A percentile compares a stretch with the other conserved stretches of the same genome.
These are phyloP conservation scores for Morone saxatilis DNA, from an alignment of 2,113 vertebrate species.

Conservation along the genomic window DNA sequence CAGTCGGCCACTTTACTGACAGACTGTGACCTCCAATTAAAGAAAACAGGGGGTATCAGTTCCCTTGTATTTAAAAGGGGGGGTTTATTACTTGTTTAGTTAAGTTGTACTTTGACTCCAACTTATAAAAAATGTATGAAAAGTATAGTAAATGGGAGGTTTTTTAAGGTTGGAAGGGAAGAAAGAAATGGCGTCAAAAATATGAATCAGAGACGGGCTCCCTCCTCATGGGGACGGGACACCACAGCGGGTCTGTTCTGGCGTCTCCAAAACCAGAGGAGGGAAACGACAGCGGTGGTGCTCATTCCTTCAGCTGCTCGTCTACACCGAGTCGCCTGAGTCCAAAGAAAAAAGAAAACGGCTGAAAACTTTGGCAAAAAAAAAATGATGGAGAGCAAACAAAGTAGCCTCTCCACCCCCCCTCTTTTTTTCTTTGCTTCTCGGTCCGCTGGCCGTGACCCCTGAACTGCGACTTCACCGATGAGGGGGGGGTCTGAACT, in stretches of 20 bases:
- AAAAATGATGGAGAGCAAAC: neutral
- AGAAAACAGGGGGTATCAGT: neutral
- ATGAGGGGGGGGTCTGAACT: slow-evolving; percentile 46
- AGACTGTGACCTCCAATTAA: slow-evolving; percentile 54
- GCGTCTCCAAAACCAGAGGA: slow-evolving; percentile 70
- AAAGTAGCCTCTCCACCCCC: slow-evolving; percentile 27
- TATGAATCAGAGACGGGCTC: slow-evolving; percentile 50
- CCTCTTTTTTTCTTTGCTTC: slow-evolving; percentile 44
- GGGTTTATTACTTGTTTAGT: neutral
- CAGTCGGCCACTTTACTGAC: slow-evolving; percentile 36
- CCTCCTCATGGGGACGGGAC: slow-evolving; percentile 68
- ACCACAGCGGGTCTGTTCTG: slow-evolving; percentile 50
- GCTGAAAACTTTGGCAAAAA: slow-evolving; percentile 19
- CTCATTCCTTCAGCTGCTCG: slow-evolving; percentile 61
- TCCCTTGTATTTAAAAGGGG: slow-evolving; percentile 28
- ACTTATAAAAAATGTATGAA: neutral
- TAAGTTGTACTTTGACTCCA: neutral
- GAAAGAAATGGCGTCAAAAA: slow-evolving; percentile 37
- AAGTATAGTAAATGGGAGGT: neutral
- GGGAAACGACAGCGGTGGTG: slow-evolving; percentile 21
- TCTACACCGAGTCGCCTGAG: slow-evolving; percentile 36
- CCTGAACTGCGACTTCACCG: slow-evolving; percentile 70
- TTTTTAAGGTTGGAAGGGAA: slow-evolving; percentile 3
- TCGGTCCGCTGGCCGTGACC: slow-evolving; percentile 77
- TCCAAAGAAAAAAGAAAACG: slow-evolving; percentile 22